Evolutionary conservation across 23 tunicate species (phyloP).

Genomic region (Clavelina lepadiformis): DNA sequence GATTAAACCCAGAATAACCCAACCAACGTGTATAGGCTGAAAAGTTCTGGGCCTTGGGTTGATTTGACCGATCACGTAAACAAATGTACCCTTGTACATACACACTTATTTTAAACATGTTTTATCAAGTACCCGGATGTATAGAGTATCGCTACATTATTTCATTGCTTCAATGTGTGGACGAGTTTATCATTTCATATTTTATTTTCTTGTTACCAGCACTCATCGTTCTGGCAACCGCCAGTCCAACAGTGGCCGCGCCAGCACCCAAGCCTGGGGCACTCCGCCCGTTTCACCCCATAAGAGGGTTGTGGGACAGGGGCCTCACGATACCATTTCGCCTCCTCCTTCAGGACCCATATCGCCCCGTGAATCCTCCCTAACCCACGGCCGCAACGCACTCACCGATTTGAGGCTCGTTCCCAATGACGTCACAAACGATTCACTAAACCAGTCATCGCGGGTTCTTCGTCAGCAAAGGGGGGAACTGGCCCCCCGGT

Average conservation of each 20-base stretch:
- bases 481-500: slow-evolving; percentile 20
- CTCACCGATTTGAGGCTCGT: slow-evolving; percentile 39
- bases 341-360: slow-evolving; percentile 57
- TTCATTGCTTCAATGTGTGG: too few relatives aligned
- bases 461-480: background rate
- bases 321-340: slow-evolving; percentile 8
- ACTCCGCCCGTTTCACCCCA: slow-evolving; percentile 37
- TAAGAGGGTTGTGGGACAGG: slow-evolving; percentile 7
- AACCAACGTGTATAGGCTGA: too few relatives aligned
- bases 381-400: slow-evolving; percentile 35
- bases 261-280: slow-evolving; percentile 21
- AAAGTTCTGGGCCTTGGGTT: too few relatives aligned
- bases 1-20: too few relatives aligned
- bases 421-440: background rate
- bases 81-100: too few relatives aligned
- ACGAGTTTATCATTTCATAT: too few relatives aligned
- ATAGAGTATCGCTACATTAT: too few relatives aligned
- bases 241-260: background rate
- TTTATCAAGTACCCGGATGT: too few relatives aligned
- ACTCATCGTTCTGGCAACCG: background rate
- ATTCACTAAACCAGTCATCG: slow-evolving; percentile 4
- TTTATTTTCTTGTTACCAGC: background rate
- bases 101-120: too few relatives aligned
- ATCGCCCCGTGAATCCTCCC: slow-evolving; percentile 53
- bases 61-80: too few relatives aligned